Evolutionary conservation across 2,113 vertebrate species (phyloP).

Genomic region (Sebastes schlegelii): DNA sequence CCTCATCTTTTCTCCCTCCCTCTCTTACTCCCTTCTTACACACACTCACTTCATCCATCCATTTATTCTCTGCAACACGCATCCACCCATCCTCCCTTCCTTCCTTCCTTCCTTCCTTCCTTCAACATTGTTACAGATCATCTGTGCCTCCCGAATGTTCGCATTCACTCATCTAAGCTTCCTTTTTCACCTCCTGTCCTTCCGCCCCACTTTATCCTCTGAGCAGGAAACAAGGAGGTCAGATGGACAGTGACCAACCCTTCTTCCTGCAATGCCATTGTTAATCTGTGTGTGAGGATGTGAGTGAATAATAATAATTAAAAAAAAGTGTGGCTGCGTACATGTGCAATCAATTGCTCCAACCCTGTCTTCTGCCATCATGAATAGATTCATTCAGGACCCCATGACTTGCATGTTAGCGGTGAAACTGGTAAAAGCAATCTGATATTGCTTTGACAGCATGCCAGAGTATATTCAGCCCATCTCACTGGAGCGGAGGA

Average conservation of each 20-base stretch:
- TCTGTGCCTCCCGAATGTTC: slow-evolving; percentile 11
- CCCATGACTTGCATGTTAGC: slow-evolving; percentile 24
- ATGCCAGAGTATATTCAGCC: slow-evolving; percentile 28
- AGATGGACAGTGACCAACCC: slow-evolving; percentile 65
- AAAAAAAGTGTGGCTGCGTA: background rate
- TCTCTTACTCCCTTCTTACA: background rate
- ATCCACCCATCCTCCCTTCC: slow-evolving; percentile 59
- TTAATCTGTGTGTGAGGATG: slow-evolving; percentile 50
- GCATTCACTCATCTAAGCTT: slow-evolving; percentile 39
- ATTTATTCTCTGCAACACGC: slow-evolving; percentile 37
- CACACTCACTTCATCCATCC: slow-evolving; percentile 22
- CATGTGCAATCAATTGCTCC: background rate
- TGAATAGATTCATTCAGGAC: slow-evolving; percentile 23
- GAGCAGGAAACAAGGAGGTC: slow-evolving; percentile 70
- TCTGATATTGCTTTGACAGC: slow-evolving; percentile 52
- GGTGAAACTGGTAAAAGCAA: slow-evolving; percentile 20
- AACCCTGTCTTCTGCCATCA: background rate
- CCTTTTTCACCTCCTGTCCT: slow-evolving; percentile 36
- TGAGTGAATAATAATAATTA: slow-evolving; percentile 12
- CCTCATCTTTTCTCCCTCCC: slow-evolving; percentile 12
- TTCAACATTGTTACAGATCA: slow-evolving; percentile 46
- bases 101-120: slow-evolving; percentile 60
- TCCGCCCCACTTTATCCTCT: slow-evolving; percentile 39
- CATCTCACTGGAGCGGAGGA: background rate
- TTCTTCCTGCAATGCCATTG: slow-evolving; percentile 70